Evolutionary conservation across 2,888 invertebrate species (phyloP).

Genomic region (Hydropsyche betteni): DNA sequence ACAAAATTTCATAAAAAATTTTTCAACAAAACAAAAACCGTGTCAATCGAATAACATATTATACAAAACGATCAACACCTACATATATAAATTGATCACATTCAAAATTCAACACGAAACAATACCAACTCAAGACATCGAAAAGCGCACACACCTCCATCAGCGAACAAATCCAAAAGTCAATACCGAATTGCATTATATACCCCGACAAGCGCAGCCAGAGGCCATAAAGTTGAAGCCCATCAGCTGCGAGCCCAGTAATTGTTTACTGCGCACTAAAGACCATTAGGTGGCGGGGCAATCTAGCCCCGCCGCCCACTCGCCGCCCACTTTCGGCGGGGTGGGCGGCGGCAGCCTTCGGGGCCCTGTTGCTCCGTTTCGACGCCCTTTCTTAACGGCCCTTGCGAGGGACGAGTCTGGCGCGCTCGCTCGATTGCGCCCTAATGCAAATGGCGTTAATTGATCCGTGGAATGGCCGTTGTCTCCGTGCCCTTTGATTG

Average conservation of each 20-base stretch:
- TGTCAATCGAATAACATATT: no score
- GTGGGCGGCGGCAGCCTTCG: conserved; percentile 15
- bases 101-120: no score
- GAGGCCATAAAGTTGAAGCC: conserved; percentile 49
- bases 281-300: conserved; percentile 44
- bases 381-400: conserved; percentile 36
- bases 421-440: conserved; percentile 25
- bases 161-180: no score
- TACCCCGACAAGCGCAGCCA: conserved; percentile 30
- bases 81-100: no score
- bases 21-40: no score
- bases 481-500: background rate
- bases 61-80: no score
- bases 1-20: no score
- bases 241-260: conserved; percentile 49
- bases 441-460: conserved; percentile 29
- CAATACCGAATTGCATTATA: background rate
- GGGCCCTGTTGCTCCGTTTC: conserved; percentile 38
- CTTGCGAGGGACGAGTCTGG: background rate
- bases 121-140: no score
- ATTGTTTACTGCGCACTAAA: conserved; percentile 51
- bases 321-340: no score
- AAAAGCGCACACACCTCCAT: no score
- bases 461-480: background rate
- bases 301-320: no score